phyloP scores from a whole-genome alignment of 2,888 invertebrate genomes.

The Lucinisca nassula region DNA sequence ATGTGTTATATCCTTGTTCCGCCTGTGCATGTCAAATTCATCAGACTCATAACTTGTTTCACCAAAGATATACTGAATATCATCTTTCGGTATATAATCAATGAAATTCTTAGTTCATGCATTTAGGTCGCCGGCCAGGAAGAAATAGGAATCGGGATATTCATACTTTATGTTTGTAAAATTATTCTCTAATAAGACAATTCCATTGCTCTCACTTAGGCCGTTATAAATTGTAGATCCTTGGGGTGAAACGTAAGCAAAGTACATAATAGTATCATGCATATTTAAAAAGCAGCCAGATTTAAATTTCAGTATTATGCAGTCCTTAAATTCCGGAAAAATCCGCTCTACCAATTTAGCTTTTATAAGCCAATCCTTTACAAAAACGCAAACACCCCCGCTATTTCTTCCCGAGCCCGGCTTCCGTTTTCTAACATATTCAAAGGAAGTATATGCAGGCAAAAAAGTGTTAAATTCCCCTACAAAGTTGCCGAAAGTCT shows the following conservation, averaged over 20 bases:
- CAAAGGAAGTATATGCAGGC: constrained; percentile 12
- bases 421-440: constrained; percentile 9
- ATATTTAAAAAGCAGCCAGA: constrained; percentile 1
- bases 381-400: constrained; percentile 33
- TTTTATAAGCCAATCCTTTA: not conserved
- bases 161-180: constrained; percentile 8
- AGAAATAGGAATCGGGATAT: constrained; percentile 28
- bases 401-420: constrained; percentile 16
- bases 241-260: constrained; percentile 24
- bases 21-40: constrained; percentile 22
- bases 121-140: constrained; percentile 40
- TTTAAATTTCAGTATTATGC: constrained; percentile 26
- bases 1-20: constrained; percentile 21
- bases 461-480: constrained; percentile 20
- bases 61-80: constrained; percentile 20
- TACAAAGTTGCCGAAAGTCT: constrained; percentile 24
- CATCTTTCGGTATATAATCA: constrained; percentile 34
- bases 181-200: constrained; percentile 31
- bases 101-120: constrained; percentile 41
- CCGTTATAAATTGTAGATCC: constrained; percentile 30
- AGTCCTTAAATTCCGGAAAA: constrained; percentile 10
- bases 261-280: constrained; percentile 19
- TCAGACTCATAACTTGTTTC: constrained; percentile 25
- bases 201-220: constrained; percentile 30
- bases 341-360: constrained; percentile 14